Evolutionary conservation across 2,113 vertebrate species (phyloP), one percentile per base, ranked within the genome.

Genomic region (Carassius auratus): DNA sequence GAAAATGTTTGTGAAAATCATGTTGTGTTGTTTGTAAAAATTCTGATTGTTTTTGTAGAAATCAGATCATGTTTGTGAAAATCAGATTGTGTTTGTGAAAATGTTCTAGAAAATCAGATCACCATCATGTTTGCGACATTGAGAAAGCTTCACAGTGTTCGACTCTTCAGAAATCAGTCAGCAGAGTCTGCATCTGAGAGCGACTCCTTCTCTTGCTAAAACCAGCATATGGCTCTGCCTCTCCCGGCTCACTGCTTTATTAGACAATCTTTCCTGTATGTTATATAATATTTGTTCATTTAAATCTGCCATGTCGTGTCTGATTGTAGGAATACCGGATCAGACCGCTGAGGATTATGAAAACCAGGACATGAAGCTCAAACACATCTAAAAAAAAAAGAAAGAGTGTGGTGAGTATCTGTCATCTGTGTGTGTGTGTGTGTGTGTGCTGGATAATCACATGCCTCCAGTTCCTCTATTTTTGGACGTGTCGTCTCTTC

Each of bases 321-420:
- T 85, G 80, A 73, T 89, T 87, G 61, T 50, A 86, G 86, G 82
- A 21, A 36, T 78, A 84, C 61, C 42, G 33, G 61, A 59, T 82
- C 57, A 64, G 76, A 84, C 57, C 52, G 71, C 77, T 64, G 71
- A 84, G 83, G 85, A 89, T 89, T 84, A 83, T 76, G 42, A 79
- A 75, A 87, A 88, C 19, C 76, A 82, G 85, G 85, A 84, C 85
- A 89, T 89, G 86, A 89, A 84, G 82, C 84, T 76, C 36, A 86
- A 74, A 26, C 19, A 50, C 66, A 71, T 78, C 68, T 87, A 79
- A 81, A 87, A 86, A 84, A 23, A 84, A 45, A 86, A 75, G 45
- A 73, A 82, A 84, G 59, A 87, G 83, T 83, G 77, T 10, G 71
- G 71, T 74, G 71, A 74, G 71, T 71, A 71, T 71, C 68, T 71